Evolutionary conservation across 2,797 vertebrate genomes (phyloP), one percentile per base, ranked within the genome.

Genomic region (Cuniculus paca): DNA sequence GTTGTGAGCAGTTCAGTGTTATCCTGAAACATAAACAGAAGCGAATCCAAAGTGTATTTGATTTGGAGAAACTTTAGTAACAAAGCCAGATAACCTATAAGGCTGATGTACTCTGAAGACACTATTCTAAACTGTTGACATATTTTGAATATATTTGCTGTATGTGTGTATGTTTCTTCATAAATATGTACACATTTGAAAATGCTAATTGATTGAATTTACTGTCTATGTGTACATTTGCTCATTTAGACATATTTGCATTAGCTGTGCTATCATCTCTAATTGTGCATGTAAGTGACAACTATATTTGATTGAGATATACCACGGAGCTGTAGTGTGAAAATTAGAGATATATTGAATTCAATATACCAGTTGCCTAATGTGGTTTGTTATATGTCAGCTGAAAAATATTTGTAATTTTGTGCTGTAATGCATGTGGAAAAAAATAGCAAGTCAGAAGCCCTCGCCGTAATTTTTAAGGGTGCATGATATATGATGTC

Each of bases 301-400:
- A 95, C 82, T 42, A 9, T 12, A 81, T 97, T 95, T 54, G 60
- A 95, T 97, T 90, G 77, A 70, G 2, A 63, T 94, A 96, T 60
- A 48, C 89, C 63, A 90, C 81, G 61, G 94, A 97, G 77, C 72
- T 85, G 87, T 91, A 92, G 87, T 97, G 22, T 93, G 88, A 81
- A 88, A 97, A 98, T 93, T 48, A 95, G 95, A 96, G 74, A 92
- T 97, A 88, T 84, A 3, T 86, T 96, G 56, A 97, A 78, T 96
- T 98, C 92, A 95, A 39, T 63, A 84, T 97, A 87, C 80, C 86
- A 94, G 45, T 97, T 97, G 96, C 97, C 97, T 89, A 92, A 84
- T 96, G 95, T 88, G 61, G 45, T 56, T 42, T 86, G 56, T 92
- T 96, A 4, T 56, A 80, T 96, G 90, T 94, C 97, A 94, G 96